Percentiles rank a stretch among this genome's conserved stretches.
phyloP scores from a whole-genome alignment of 2,113 vertebrate genomes.

The Danionella cerebrum region DNA sequence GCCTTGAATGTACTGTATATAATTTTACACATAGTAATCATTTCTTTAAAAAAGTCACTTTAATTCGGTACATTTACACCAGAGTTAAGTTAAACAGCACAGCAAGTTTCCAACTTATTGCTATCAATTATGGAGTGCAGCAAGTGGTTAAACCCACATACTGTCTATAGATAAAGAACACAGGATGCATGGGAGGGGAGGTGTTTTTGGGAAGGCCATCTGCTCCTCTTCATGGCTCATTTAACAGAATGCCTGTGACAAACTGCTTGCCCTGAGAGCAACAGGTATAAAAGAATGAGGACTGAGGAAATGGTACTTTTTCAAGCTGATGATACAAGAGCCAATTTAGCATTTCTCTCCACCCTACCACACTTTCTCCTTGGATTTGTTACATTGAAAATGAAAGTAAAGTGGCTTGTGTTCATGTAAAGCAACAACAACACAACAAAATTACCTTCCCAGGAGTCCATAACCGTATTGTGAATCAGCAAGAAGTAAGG shows the following conservation, averaged over 20 bases:
- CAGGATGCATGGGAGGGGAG: slow-evolving; percentile 39
- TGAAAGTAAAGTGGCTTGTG: neutral
- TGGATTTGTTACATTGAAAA: neutral
- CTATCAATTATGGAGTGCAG: neutral
- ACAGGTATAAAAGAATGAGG: slow-evolving; percentile 55
- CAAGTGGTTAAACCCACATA: slow-evolving; percentile 13
- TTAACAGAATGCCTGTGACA: slow-evolving; percentile 50
- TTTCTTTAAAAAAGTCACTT: no score
- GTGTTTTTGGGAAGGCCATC: slow-evolving; percentile 53
- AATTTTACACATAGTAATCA: no score
- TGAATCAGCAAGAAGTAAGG: slow-evolving; percentile 71
- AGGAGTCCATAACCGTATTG: slow-evolving; percentile 67
- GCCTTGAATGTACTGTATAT: no score
- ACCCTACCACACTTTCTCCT: neutral
- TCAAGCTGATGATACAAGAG: slow-evolving; percentile 24
- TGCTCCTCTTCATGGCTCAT: slow-evolving; percentile 66
- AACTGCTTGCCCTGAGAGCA: slow-evolving; percentile 52
- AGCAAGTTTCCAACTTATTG: neutral
- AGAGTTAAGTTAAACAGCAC: neutral
- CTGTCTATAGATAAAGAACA: slow-evolving; percentile 47
- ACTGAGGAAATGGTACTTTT: slow-evolving; percentile 4
- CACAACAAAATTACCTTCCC: slow-evolving; percentile 85
- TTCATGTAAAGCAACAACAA: no score
- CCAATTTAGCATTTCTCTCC: neutral
- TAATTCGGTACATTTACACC: neutral